These are phyloP conservation scores for Drosophila ficusphila DNA, from an alignment of 1,140 invertebrate species.

Conservation along the genomic window DNA sequence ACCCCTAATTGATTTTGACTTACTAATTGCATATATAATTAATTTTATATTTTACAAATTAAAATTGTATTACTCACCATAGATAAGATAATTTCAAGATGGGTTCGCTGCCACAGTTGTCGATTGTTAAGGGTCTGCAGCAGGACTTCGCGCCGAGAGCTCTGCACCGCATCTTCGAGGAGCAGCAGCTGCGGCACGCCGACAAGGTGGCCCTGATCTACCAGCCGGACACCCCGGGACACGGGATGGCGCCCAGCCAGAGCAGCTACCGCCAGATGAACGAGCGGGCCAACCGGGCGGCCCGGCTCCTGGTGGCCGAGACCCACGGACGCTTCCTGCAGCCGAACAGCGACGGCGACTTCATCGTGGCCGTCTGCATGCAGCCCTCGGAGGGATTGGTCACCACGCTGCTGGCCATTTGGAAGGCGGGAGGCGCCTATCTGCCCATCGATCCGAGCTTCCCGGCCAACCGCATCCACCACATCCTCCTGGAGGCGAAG, in stretches of 20 bases:
- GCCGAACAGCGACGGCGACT: constrained; percentile 88
- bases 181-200: constrained; percentile 75
- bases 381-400: constrained; percentile 90
- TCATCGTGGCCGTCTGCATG: constrained; percentile 90
- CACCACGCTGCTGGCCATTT: constrained; percentile 88
- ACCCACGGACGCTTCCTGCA: constrained; percentile 76
- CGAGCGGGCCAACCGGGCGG: constrained; percentile 86
- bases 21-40: not conserved
- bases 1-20: not conserved
- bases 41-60: not conserved
- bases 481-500: constrained; percentile 91
- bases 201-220: constrained; percentile 86
- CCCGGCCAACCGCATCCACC: constrained; percentile 89
- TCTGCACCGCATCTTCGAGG: constrained; percentile 86
- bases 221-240: constrained; percentile 81
- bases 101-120: constrained; percentile 88
- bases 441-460: constrained; percentile 92
- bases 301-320: constrained; percentile 85
- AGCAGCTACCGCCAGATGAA: constrained; percentile 87
- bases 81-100: constrained; percentile 76
- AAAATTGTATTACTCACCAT: not conserved
- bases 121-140: constrained; percentile 86
- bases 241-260: constrained; percentile 64
- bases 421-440: constrained; percentile 93
- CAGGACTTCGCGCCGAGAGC: constrained; percentile 80